Evolutionary conservation across 2,113 vertebrate species (phyloP).

Genomic region (Urocolius indicus): DNA sequence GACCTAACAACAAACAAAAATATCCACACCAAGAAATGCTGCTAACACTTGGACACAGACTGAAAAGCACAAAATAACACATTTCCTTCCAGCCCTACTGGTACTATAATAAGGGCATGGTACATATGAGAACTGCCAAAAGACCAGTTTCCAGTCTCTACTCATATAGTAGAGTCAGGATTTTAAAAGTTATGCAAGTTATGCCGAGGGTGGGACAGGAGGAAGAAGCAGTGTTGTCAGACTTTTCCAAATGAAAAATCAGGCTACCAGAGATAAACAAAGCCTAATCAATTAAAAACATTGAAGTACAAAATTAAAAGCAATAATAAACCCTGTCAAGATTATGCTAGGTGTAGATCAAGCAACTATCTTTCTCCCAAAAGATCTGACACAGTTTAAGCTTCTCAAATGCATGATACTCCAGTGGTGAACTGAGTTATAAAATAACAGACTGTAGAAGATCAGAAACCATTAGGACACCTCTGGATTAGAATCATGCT

Average conservation of each 20-base stretch:
- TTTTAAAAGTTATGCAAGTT: not conserved
- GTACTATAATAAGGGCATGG: constrained; percentile 16
- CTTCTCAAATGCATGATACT: not conserved
- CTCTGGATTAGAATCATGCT: not conserved
- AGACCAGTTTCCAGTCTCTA: not conserved
- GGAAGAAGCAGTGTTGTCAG: not conserved
- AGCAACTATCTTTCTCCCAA: not conserved
- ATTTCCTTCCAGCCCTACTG: not conserved
- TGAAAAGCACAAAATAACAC: constrained; percentile 19
- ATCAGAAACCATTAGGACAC: not conserved
- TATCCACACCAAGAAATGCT: not conserved
- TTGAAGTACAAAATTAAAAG: not conserved
- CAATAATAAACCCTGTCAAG: not conserved
- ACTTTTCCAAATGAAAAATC: constrained; percentile 10
- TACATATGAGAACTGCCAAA: not conserved
- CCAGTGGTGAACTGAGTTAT: not conserved
- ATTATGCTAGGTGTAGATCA: not conserved
- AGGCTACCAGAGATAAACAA: not conserved
- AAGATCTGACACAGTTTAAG: not conserved
- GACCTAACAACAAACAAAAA: constrained; percentile 52
- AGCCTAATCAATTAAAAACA: not conserved
- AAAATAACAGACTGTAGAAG: fast-evolving
- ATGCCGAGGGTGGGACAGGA: fast-evolving
- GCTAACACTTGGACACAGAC: not conserved
- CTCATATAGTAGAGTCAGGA: not conserved